phyloP scores from a whole-genome alignment of 1,140 invertebrate genomes.

The Leptinotarsa undecemlineata region DNA sequence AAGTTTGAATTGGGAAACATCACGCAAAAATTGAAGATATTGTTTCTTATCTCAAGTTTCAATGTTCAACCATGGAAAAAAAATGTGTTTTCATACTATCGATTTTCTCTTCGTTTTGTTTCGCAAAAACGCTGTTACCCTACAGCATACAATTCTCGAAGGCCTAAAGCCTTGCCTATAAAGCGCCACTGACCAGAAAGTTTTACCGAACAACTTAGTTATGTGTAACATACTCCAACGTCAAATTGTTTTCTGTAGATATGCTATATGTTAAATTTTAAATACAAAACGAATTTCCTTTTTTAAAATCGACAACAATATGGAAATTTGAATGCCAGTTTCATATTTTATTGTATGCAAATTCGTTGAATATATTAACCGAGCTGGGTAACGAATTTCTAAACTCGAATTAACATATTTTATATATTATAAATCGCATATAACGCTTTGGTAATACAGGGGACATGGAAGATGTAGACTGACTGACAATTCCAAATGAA shows the following conservation, averaged over 20 bases:
- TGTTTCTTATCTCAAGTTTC: too few relatives aligned
- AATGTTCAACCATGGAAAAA: too few relatives aligned
- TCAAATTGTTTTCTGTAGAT: constrained; percentile 32
- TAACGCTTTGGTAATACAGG: constrained; percentile 18
- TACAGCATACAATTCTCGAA: too few relatives aligned
- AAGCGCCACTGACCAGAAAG: not conserved
- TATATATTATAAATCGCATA: constrained; percentile 37
- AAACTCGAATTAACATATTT: constrained; percentile 39
- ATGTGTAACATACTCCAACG: constrained; percentile 28
- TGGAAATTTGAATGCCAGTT: constrained; percentile 39
- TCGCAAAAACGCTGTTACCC: too few relatives aligned
- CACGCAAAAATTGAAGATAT: too few relatives aligned
- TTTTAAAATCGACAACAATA: constrained; percentile 31
- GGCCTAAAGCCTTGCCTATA: not conserved
- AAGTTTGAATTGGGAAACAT: too few relatives aligned
- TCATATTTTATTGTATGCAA: constrained; percentile 43
- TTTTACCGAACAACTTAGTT: constrained; percentile 5
- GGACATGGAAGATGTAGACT: not conserved
- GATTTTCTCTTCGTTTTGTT: too few relatives aligned
- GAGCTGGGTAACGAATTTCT: constrained; percentile 38
- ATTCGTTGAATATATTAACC: constrained; percentile 31
- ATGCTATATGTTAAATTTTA: constrained; percentile 29
- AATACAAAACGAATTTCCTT: constrained; percentile 30
- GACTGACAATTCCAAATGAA: too few relatives aligned
- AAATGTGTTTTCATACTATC: too few relatives aligned